These are phyloP conservation scores for Drosophila suzukii DNA, from an alignment of 1,140 invertebrate genomes.

Conservation along the genomic window DNA sequence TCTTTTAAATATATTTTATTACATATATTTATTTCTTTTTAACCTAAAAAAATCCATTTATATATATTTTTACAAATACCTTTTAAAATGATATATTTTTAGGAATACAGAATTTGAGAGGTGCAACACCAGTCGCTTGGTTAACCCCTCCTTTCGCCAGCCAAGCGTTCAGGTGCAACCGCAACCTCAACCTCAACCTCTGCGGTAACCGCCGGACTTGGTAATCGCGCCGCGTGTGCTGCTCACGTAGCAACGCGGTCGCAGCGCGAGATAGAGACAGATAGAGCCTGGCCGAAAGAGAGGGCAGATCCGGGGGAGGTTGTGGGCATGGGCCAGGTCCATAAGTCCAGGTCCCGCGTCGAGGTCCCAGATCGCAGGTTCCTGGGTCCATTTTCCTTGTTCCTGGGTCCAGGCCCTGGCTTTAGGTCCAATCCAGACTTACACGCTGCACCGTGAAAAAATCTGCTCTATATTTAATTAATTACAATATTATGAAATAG, in stretches of 20 bases:
- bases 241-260: constrained; percentile 73
- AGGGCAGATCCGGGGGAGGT: neutral
- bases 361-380: constrained; percentile 3
- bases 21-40: no score
- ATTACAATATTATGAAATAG: no score
- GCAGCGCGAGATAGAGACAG: constrained; percentile 32
- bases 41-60: no score
- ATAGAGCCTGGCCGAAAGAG: neutral
- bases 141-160: no score
- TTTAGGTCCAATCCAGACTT: constrained; percentile 31
- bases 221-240: constrained; percentile 75
- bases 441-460: neutral
- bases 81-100: neutral
- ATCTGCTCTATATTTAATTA: neutral
- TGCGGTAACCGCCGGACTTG: constrained; percentile 39
- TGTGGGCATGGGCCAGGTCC: constrained; percentile 12
- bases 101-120: no score
- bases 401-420: constrained; percentile 17
- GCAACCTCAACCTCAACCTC: constrained; percentile 63
- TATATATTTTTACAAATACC: no score
- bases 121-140: neutral
- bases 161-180: constrained; percentile 55
- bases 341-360: constrained; percentile 30
- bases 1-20: no score
- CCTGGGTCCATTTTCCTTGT: neutral